Base-by-base conservation (phyloP, 1,140 invertebrate genomes). In the Tetragnatha versicolor region DNA sequence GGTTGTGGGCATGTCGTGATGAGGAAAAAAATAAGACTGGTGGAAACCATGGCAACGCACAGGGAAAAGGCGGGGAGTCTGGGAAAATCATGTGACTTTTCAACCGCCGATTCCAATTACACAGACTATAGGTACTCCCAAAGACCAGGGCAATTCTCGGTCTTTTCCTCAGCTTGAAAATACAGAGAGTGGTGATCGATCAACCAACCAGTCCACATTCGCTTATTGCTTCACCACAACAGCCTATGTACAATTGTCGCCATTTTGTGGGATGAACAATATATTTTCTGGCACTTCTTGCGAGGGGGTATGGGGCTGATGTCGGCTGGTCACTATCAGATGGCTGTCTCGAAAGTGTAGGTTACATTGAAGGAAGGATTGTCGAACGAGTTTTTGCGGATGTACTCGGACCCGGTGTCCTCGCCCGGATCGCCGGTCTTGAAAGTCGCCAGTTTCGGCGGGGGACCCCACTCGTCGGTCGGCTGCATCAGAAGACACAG, bases 381-480 rank as follows among this genome's bases (percentile, higher is more conserved):
- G 69, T 81, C 80, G 22, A 81, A 81, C 0, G 80, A 81, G 29
- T 76, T 81, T 63, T 81, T 76, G 7, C 80, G 80, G 31, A 78
- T 79, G 22, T 66, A 63, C 12, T 79, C 76, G 9, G 63, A 58
- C 14, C 22, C 61, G 9, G 66, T 76, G 17, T 77, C 76, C 55
- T 76, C 80, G 14, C 47, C 55, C 1, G 72, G 63, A 29, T 81
- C 76, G 2, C 61, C 76, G 0, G 65, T 65, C 25, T 78, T 81
- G 65, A 81, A 81, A 17, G 68, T 72, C 27, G 69, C 75, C 6
- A 80, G 58, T 37, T 80, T 81, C 4, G 82, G 81, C 2, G 88
- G 87, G 1, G 89, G 89, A n/a, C 90, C 89, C 91, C 90, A 92
- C 55, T 90, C 89, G 1, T 89, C 86, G 0, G 89, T 90, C 0